Conservation (phyloP, 2,113 vertebrate genomes). For the Phaethornis superciliosus region DNA sequence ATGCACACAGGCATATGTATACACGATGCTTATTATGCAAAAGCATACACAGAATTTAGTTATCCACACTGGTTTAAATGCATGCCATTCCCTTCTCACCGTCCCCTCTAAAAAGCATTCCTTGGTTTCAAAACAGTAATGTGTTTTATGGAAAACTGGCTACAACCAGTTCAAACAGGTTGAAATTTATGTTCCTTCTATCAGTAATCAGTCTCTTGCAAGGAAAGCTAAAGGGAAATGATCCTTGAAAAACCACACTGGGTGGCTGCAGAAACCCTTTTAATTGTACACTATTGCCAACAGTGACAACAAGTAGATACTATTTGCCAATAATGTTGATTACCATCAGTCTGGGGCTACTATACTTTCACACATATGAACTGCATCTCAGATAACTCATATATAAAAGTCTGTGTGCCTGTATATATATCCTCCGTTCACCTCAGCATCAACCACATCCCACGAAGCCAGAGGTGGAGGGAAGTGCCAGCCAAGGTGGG, state of each 20-base stretch:
- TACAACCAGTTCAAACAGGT: conserved; percentile 7
- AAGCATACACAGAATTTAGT: background rate
- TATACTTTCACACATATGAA: background rate
- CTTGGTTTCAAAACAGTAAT: conserved; percentile 4
- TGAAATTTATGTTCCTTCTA: conserved; percentile 21
- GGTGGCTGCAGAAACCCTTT: conserved; percentile 44
- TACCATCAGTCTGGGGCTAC: background rate
- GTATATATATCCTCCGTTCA: background rate
- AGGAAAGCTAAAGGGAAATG: conserved; percentile 63
- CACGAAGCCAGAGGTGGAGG: background rate
- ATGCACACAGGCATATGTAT: background rate
- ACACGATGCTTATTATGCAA: background rate
- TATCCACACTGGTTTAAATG: background rate
- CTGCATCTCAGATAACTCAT: background rate
- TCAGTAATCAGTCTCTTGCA: conserved; percentile 54
- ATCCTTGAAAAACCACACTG: conserved; percentile 58
- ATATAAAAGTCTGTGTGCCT: background rate
- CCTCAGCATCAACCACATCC: background rate
- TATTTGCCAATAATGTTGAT: conserved; percentile 22
- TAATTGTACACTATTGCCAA: background rate
- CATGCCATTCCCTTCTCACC: background rate
- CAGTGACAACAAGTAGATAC: conserved; percentile 1
- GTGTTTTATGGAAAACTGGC: conserved; percentile 1
- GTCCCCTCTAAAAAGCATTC: conserved; percentile 26
- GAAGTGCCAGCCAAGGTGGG: background rate